These are phyloP conservation scores for Leptatherina wallacei DNA, from an alignment of 2,797 vertebrate species.

Conservation along the genomic window DNA sequence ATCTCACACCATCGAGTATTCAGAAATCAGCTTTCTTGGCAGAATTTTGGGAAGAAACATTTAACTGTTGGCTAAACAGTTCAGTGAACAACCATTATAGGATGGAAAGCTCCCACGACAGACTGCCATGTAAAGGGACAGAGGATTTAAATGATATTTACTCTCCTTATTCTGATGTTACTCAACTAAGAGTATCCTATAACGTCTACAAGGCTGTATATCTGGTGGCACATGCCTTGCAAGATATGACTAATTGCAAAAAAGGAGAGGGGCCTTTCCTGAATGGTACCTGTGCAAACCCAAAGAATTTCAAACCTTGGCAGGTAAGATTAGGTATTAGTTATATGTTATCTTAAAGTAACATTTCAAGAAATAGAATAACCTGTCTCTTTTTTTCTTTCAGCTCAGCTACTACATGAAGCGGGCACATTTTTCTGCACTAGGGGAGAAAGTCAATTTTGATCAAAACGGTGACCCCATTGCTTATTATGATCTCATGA, in stretches of 20 bases:
- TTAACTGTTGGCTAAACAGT: slow-evolving; percentile 70
- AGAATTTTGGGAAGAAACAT: slow-evolving; percentile 80
- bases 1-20: slow-evolving; percentile 40
- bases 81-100: slow-evolving; percentile 66
- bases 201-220: slow-evolving; percentile 84
- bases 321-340: slow-evolving; percentile 63
- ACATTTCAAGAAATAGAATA: not conserved
- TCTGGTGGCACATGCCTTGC: slow-evolving; percentile 78
- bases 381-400: not conserved
- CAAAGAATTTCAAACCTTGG: slow-evolving; percentile 65
- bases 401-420: slow-evolving; percentile 82
- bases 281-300: slow-evolving; percentile 71
- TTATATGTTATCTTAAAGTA: not conserved
- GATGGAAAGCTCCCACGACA: slow-evolving; percentile 12
- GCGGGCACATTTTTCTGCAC: slow-evolving; percentile 68
- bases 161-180: slow-evolving; percentile 75
- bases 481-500: slow-evolving; percentile 83
- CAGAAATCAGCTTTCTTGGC: slow-evolving; percentile 60
- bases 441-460: slow-evolving; percentile 77
- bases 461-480: slow-evolving; percentile 82
- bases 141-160: slow-evolving; percentile 68
- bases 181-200: slow-evolving; percentile 81
- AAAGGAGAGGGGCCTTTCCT: slow-evolving; percentile 72
- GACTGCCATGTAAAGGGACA: slow-evolving; percentile 61
- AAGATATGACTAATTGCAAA: slow-evolving; percentile 74